These are phyloP conservation scores for Augochlorella aurata DNA, from an alignment of 2,888 invertebrate genomes.

Conservation along the genomic window DNA sequence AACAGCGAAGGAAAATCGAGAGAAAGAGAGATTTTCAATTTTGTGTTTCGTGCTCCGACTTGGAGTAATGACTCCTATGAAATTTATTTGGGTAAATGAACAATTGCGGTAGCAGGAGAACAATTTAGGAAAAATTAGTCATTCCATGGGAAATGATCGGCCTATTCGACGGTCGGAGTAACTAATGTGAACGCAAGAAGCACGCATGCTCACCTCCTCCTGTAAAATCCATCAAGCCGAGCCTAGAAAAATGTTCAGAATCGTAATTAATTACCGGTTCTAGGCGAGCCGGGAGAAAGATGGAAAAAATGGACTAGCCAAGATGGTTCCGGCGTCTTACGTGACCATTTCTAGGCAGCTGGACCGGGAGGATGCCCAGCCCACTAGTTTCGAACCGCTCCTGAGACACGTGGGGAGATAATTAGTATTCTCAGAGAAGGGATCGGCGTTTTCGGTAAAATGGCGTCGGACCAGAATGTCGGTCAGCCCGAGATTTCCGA, in stretches of 20 bases:
- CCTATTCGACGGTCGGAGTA: neutral
- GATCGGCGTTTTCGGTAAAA: conserved; percentile 45
- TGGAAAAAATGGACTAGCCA: conserved; percentile 46
- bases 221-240: conserved; percentile 39
- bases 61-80: neutral
- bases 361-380: conserved; percentile 48
- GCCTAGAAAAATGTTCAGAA: conserved; percentile 45
- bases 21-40: no score
- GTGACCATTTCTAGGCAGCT: conserved; percentile 59
- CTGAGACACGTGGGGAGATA: conserved; percentile 49
- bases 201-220: neutral
- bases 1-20: neutral
- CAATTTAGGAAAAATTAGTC: neutral
- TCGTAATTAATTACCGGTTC: conserved; percentile 61
- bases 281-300: conserved; percentile 26
- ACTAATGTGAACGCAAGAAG: neutral
- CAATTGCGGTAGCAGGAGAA: neutral
- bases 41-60: no score
- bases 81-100: neutral
- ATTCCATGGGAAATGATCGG: neutral
- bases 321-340: conserved; percentile 59
- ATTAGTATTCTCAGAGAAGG: conserved; percentile 48
- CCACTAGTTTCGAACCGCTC: conserved; percentile 57
- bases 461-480: conserved; percentile 33
- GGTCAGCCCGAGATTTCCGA: neutral